Conservation (phyloP, 2,113 vertebrate genomes). For the Dendropsophus ebraccatus region DNA sequence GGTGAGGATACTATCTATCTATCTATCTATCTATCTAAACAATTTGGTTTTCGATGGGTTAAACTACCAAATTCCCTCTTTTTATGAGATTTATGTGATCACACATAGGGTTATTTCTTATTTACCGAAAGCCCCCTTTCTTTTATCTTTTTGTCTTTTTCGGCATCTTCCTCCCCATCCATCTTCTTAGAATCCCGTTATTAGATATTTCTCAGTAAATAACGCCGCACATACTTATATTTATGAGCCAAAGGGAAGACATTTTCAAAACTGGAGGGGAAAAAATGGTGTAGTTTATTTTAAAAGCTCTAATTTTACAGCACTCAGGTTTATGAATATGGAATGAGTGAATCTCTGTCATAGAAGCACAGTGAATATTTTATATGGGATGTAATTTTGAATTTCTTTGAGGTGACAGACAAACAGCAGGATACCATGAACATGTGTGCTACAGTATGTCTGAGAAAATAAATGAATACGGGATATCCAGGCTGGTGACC, state of each 20-base stretch:
- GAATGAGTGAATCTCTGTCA: conserved; percentile 40
- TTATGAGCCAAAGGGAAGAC: background rate
- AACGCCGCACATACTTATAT: background rate
- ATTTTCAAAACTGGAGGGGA: background rate
- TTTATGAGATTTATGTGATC: background rate
- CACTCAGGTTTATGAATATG: conserved; percentile 32
- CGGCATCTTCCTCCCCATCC: background rate
- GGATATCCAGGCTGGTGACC: conserved; percentile 91
- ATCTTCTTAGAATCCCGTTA: background rate
- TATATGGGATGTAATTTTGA: conserved; percentile 75
- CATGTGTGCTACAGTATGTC: conserved; percentile 83
- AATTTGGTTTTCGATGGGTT: no score
- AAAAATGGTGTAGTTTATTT: conserved; percentile 11
- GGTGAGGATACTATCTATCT: background rate
- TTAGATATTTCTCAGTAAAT: conserved; percentile 4
- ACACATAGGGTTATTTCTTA: background rate
- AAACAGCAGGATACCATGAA: conserved; percentile 97
- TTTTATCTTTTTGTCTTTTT: background rate
- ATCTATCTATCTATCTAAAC: background rate
- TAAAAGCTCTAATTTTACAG: conserved; percentile 21
- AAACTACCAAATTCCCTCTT: no score
- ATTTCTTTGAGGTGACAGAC: conserved; percentile 89
- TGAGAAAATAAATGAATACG: conserved; percentile 96
- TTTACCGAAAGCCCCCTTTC: background rate
- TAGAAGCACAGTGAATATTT: conserved; percentile 72